Base-by-base conservation (phyloP, 1,140 invertebrate species). In the Drosophila bocqueti region DNA sequence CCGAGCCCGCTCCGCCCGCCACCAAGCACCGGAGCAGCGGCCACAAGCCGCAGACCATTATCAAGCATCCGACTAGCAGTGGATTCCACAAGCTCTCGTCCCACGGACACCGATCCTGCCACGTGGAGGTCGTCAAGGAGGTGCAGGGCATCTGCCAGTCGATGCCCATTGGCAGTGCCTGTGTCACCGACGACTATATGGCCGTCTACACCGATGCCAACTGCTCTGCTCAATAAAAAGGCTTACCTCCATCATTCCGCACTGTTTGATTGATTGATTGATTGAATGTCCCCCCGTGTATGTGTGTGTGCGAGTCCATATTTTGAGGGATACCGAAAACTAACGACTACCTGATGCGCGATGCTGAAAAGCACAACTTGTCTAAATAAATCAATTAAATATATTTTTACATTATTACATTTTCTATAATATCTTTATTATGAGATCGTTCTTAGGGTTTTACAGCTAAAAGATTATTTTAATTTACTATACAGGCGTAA, bases 101-200 rank as follows among this genome's bases (percentile, higher is more conserved):
- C 29, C 81, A 83, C n/a, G 66, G 59, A 6, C 79, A 85, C 18
- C 63, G 84, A 42, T 57, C 64, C 26, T 93, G 92, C 60, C 75
- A 75, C 59, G 83, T 92, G 38, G 91, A 91, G 62, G 81, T 92
- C 6, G 84, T 82, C 24, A 92, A 64, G 54, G 80, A 91, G 45
- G 77, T 93, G 24, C 76, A 81, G 6, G 92, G 92, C 43, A 49
- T 86, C 49, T 93, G 92, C 43, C 69, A 92, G 49, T 63, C 83
- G 10, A 87, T 92, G 83, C 73, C 69, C 26, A 68, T 79, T 10
- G 84, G 91, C 31, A 81, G 76, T 38, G 79, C 79, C 55, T 93
- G 92, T 34, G 81, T 91, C 36, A 78, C 91, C 46, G 92, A 91
- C n/a, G 86, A 93, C 21, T 80, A 92, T 31, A 86, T 92, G 80